Evolutionary conservation across 2,888 invertebrate species (phyloP), one percentile per base, ranked within the genome.

Genomic region (Rhagonycha lutea): DNA sequence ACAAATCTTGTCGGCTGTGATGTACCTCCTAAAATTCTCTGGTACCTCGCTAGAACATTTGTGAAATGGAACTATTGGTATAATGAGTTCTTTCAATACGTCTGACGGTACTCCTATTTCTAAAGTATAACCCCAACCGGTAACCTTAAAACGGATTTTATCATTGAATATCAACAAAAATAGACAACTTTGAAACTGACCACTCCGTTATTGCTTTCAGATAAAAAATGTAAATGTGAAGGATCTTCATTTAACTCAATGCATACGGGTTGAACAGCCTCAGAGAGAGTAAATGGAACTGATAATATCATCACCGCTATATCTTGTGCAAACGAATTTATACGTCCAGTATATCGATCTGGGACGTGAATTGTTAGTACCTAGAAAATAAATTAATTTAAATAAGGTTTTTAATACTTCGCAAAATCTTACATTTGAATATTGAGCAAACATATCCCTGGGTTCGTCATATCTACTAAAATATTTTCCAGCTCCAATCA

Each of bases 241-340:
- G 32, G 79, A 4, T 23, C 14, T 12, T 73, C 68, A 67, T 79
- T 71, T 81, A 82, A 83, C n/a, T 84, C 82, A 7, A 84, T 79
- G 76, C 88, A 88, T 10, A 87, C 84, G 18, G 87, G 86, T 73
- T 84, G 85, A 10, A 87, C 84, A 10, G 84, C 18, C 18, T 18
- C 18, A 18, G 18, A 18, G 18, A 18, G 18, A 18, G 18, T 18
- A 18, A 18, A 18, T 82, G 77, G 68, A 23, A 79, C 78, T 61
- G 80, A 79, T n/a, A 86, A 73, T 12, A 84, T 78, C 9, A 88
- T 47, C 9, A 87, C 70, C 0, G 87, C 87, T 61, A 88, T 84
- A 79, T 88, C 88, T 10, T 78, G 78, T n/a, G 73, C 68, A 70
- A 81, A 87, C 14, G 81, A 78, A 7, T 80, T 81, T 12, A 69